Conservation (phyloP, 2,113 vertebrate genomes). For the Thunnus thynnus region DNA sequence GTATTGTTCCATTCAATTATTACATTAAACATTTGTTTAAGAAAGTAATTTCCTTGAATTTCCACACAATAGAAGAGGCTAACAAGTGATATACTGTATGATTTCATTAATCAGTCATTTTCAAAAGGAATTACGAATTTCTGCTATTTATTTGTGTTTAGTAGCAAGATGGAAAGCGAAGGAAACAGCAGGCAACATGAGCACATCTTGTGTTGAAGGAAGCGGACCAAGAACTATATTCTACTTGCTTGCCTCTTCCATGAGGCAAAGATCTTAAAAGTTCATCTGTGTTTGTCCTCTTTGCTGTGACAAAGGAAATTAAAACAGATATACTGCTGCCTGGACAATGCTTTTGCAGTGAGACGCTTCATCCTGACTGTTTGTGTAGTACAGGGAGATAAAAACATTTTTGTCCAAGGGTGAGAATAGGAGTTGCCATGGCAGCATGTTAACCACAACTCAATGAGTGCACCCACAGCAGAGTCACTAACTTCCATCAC, state of each 20-base stretch:
- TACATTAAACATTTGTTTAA: no score
- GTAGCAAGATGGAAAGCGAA: no score
- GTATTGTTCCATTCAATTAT: background rate
- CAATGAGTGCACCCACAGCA: conserved; percentile 87
- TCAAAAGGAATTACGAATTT: no score
- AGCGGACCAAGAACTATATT: conserved; percentile 6
- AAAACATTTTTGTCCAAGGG: conserved; percentile 89
- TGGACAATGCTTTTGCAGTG: conserved; percentile 85
- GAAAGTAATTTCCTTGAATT: no score
- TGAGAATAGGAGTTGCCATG: conserved; percentile 90
- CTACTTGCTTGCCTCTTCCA: conserved; percentile 3
- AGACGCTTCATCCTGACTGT: conserved; percentile 86
- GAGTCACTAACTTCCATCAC: conserved; percentile 82
- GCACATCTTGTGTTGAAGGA: background rate
- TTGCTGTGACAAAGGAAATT: conserved; percentile 60
- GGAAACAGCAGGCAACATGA: no score
- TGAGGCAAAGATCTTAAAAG: conserved; percentile 27
- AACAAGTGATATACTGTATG: no score
- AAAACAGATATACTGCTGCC: conserved; percentile 64
- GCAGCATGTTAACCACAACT: conserved; percentile 90
- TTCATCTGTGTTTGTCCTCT: conserved; percentile 57
- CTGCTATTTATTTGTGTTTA: no score
- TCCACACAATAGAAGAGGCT: no score
- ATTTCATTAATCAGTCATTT: no score
- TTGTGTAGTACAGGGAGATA: conserved; percentile 90